These are phyloP conservation scores for Drosophila navojoa DNA, from an alignment of 1,140 invertebrate genomes.

Conservation along the genomic window DNA sequence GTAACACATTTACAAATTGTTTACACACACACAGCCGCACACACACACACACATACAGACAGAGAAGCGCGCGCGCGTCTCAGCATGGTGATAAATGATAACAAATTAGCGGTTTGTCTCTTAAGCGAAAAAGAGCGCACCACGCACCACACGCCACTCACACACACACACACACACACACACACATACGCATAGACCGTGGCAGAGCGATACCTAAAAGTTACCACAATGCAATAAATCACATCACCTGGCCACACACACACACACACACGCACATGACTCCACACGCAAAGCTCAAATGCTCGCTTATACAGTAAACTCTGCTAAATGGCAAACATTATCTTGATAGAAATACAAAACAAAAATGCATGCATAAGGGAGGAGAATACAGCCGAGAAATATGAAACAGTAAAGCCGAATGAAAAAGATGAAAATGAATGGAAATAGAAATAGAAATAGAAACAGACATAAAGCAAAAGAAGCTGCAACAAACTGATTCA, in stretches of 20 bases:
- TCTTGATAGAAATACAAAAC: neutral
- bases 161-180: slow-evolving; percentile 12
- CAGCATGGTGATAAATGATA: slow-evolving; percentile 73
- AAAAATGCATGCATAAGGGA: neutral
- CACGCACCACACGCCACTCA: neutral
- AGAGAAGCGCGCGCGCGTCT: slow-evolving; percentile 31
- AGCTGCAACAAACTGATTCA: too few species aligned
- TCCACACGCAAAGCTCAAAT: slow-evolving; percentile 5
- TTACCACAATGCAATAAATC: slow-evolving; percentile 76
- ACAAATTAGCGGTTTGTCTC: slow-evolving; percentile 77
- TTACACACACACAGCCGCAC: slow-evolving; percentile 56
- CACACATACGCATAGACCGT: slow-evolving; percentile 11
- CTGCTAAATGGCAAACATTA: neutral
- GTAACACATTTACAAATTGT: slow-evolving; percentile 77
- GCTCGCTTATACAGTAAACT: slow-evolving; percentile 30
- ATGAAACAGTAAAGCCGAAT: too few species aligned
- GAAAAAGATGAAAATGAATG: neutral
- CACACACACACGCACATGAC: slow-evolving; percentile 14
- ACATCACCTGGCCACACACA: slow-evolving; percentile 63
- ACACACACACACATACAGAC: slow-evolving; percentile 12
- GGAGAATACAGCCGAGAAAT: neutral
- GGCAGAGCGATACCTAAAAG: slow-evolving; percentile 62
- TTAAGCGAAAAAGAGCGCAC: slow-evolving; percentile 64
- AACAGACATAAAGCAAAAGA: too few species aligned
- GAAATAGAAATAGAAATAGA: too few species aligned